Evolutionary conservation across 2,113 vertebrate genomes (phyloP).

Genomic region (Neopipo cinnamomea): DNA sequence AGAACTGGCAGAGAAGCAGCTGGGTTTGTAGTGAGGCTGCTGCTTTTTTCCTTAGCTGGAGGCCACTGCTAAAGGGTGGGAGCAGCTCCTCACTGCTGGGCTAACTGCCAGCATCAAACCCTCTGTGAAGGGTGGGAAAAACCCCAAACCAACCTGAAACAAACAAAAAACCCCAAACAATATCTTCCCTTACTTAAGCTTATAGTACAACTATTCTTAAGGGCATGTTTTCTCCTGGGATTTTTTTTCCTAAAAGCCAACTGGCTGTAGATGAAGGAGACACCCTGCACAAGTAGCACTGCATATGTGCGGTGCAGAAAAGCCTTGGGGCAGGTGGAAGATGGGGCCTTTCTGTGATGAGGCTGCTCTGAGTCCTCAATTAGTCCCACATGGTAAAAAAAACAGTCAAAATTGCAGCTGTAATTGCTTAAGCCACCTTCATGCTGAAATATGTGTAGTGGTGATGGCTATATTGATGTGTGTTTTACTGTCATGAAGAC

Average conservation of each 20-base stretch:
- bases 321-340: background rate
- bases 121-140: background rate
- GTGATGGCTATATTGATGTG: background rate
- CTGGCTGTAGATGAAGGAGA: background rate
- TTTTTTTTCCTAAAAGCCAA: background rate
- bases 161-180: rapidly evolving
- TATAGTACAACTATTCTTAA: background rate
- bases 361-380: background rate
- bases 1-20: background rate
- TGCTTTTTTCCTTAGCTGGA: background rate
- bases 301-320: background rate
- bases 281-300: too few species aligned
- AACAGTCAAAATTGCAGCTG: background rate
- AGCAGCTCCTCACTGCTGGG: background rate
- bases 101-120: background rate
- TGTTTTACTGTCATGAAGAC: background rate
- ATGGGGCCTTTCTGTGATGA: background rate
- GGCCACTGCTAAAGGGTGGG: background rate
- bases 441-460: rapidly evolving
- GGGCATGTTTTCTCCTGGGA: background rate
- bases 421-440: background rate
- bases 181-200: background rate
- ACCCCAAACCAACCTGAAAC: background rate
- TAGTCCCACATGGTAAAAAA: background rate
- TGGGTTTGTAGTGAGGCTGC: background rate